Evolutionary conservation across 1,140 invertebrate genomes (phyloP).

Genomic region (Euborellia annulipes): DNA sequence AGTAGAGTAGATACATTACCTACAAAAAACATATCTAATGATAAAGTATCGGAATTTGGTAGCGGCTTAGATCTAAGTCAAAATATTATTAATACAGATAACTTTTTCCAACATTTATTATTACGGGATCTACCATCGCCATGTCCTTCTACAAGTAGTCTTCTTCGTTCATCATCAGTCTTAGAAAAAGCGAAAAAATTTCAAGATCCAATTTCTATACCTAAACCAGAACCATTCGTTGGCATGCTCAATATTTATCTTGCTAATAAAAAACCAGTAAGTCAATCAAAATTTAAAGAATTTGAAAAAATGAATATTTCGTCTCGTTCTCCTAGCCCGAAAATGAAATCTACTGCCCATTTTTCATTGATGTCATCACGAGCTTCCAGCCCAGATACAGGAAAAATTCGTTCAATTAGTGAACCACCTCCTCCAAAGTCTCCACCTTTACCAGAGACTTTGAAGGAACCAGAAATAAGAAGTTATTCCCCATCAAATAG

Average conservation of each 20-base stretch:
- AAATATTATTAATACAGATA: slow-evolving; percentile 32
- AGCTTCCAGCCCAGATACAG: slow-evolving; percentile 22
- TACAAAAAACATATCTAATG: slow-evolving; percentile 34
- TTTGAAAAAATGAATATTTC: slow-evolving; percentile 37
- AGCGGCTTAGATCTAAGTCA: no score
- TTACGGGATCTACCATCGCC: slow-evolving; percentile 29
- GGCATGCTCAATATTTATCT: slow-evolving; percentile 43
- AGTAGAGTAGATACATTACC: slow-evolving; percentile 16
- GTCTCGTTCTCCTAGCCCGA: slow-evolving; percentile 29
- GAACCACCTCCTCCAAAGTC: slow-evolving; percentile 1
- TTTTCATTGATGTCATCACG: slow-evolving; percentile 27
- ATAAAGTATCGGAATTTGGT: slow-evolving; percentile 24
- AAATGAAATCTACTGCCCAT: slow-evolving; percentile 19
- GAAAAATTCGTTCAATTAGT: background rate
- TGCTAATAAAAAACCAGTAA: slow-evolving; percentile 48
- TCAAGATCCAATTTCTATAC: slow-evolving; percentile 25
- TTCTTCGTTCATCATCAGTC: slow-evolving; percentile 31
- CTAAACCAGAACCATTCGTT: slow-evolving; percentile 35
- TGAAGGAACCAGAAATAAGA: no score
- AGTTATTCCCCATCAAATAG: slow-evolving; percentile 39
- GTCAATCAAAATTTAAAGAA: slow-evolving; percentile 49
- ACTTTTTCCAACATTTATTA: slow-evolving; percentile 55
- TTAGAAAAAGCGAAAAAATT: slow-evolving; percentile 45
- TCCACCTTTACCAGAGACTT: no score
- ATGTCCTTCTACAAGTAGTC: slow-evolving; percentile 20